phyloP scores from a whole-genome alignment of 2,113 vertebrate genomes.

The Cisticola juncidis region DNA sequence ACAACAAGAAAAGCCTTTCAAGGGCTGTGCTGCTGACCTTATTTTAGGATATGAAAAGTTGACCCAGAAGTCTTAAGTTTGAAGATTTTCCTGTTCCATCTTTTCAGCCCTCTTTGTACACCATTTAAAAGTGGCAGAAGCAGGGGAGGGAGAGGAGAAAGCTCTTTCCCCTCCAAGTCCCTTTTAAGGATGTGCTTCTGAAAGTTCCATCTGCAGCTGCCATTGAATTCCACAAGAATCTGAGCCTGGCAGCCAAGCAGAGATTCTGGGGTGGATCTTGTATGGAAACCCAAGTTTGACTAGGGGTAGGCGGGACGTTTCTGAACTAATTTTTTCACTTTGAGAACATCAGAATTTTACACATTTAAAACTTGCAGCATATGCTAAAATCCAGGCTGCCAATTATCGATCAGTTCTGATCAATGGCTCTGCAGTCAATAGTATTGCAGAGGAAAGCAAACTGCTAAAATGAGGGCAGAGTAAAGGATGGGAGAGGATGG shows the following conservation, averaged over 20 bases:
- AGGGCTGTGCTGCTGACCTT: neutral
- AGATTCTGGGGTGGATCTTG: neutral
- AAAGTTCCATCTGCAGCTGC: neutral
- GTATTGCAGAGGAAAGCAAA: slow-evolving; percentile 4
- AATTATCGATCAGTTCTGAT: neutral
- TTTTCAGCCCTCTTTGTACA: neutral
- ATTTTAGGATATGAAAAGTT: slow-evolving; percentile 22
- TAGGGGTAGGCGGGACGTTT: neutral
- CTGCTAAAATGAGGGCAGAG: neutral
- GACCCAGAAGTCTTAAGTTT: neutral
- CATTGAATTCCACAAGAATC: neutral
- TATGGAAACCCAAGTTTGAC: neutral
- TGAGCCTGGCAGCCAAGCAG: neutral
- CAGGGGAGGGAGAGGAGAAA: neutral
- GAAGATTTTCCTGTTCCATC: neutral
- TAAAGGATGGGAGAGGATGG: neutral
- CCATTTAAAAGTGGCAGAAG: neutral
- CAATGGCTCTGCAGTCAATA: neutral
- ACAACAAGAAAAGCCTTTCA: neutral
- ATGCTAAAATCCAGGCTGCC: neutral
- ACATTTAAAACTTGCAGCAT: neutral
- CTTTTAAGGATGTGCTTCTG: neutral
- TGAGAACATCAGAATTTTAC: neutral
- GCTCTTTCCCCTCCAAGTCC: neutral
- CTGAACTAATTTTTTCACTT: neutral